Percentiles rank a stretch among this genome's conserved stretches.
Evolutionary conservation across 2,113 vertebrate genomes (phyloP).

Genomic region (Aphyosemion australe): DNA sequence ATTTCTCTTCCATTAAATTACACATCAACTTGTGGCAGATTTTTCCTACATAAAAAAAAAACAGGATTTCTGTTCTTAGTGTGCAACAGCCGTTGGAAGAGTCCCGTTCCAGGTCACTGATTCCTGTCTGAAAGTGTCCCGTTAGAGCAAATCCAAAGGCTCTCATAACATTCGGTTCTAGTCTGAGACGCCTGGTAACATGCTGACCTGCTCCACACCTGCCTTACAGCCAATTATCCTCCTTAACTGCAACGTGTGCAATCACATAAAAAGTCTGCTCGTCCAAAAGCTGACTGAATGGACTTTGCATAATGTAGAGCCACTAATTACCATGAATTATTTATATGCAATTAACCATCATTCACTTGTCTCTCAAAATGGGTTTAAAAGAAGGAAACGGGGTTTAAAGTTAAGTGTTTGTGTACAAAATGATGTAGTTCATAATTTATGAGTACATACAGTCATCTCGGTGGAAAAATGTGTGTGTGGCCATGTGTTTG

Average conservation of each 20-base stretch:
- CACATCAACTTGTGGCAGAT: conserved; percentile 44
- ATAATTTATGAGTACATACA: conserved; percentile 5
- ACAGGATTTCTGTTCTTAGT: conserved; percentile 2
- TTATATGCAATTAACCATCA: conserved; percentile 63
- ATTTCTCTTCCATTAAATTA: conserved; percentile 49
- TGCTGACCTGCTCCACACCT: background rate
- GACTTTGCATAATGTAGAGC: conserved; percentile 56
- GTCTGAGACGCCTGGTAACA: background rate
- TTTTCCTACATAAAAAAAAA: conserved; percentile 24
- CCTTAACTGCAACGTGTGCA: conserved; percentile 38
- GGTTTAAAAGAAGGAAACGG: conserved; percentile 13
- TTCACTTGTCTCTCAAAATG: conserved; percentile 23
- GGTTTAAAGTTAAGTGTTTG: background rate
- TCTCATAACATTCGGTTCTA: conserved; percentile 6
- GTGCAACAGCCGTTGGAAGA: conserved; percentile 23
- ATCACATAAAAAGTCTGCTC: conserved; percentile 36
- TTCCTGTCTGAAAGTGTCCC: conserved; percentile 25
- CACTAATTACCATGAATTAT: conserved; percentile 67
- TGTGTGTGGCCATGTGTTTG: conserved; percentile 1
- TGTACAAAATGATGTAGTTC: conserved; percentile 3
- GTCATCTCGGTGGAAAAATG: background rate
- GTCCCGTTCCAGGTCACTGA: conserved; percentile 38
- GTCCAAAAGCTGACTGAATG: conserved; percentile 43
- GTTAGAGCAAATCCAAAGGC: background rate
- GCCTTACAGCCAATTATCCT: conserved; percentile 37